Percentiles rank a stretch among this genome's conserved stretches.
These are phyloP conservation scores for Brachyistius frenatus DNA, from an alignment of 2,113 vertebrate genomes.

Conservation along the genomic window DNA sequence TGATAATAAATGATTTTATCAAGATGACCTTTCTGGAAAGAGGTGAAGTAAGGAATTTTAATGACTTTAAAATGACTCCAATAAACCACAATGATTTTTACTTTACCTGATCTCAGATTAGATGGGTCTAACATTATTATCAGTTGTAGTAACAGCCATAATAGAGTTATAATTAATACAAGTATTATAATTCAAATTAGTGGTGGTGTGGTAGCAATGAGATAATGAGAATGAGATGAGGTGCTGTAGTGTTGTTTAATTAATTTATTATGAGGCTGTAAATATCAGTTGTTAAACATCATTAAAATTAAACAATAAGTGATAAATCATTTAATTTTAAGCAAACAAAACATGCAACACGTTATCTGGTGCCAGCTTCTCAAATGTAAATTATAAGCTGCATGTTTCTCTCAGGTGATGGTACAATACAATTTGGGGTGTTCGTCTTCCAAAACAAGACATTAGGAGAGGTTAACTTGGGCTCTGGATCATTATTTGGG, in stretches of 20 bases:
- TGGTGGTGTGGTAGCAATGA: neutral
- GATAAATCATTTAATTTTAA: no score
- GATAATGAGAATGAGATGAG: neutral
- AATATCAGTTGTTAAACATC: no score
- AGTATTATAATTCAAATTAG: neutral
- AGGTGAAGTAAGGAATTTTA: slow-evolving; percentile 24
- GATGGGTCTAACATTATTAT: neutral
- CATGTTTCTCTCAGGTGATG: no score
- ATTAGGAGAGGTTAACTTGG: no score
- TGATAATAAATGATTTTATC: slow-evolving; percentile 21
- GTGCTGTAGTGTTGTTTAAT: neutral
- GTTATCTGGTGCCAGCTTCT: no score
- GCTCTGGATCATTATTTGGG: no score
- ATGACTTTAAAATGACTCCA: neutral
- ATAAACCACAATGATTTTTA: neutral
- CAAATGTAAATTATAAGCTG: no score
- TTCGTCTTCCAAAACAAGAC: no score
- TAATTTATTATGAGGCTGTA: no score
- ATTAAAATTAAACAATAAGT: neutral
- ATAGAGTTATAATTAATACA: neutral
- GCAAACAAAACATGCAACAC: no score
- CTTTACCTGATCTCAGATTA: no score
- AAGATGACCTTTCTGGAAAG: slow-evolving; percentile 72
- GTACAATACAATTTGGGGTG: no score
- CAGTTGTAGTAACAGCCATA: neutral